Evolutionary conservation across 1,140 invertebrate species (phyloP), one percentile per base, ranked within the genome.

Genomic region (Neodiprion pinetum): DNA sequence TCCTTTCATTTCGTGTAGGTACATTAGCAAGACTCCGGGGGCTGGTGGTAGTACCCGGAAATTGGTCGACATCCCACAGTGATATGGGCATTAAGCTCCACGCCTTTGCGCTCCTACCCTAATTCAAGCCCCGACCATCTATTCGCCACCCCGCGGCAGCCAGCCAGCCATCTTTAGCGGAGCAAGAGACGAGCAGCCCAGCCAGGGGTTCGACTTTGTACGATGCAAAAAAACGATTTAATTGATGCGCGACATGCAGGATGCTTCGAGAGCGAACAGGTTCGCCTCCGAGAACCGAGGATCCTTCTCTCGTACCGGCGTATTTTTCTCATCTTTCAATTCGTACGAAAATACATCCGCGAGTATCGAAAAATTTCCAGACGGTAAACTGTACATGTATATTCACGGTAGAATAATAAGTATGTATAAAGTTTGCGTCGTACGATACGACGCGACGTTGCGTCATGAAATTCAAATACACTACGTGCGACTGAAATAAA

Each of bases 81-180:
- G 53, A 61, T 61, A 61, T 61, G 53, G 53, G 53, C 53, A 61
- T 61, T 61, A 61, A 61, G 53, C 53, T 61, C 53, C 53, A 61
- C 53, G 53, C 53, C 53, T 61, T 61, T 40, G 28, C n/a, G 53
- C 53, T 61, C 53, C 53, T 61, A 61, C 53, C 53, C 7, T 61
- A 61, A 61, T 61, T 61, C 53, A 61, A 61, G 53, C 53, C 53
- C 53, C n/a, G 53, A 61, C 11, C 53, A 11, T 11, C 53, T 61
- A 40, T 61, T n/a, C n/a, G n/a, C n/a, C 53, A 8, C n/a, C 53
- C 53, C 53, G 11, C 5, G 28, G 2, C 28, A 40, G 28, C 5
- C 53, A 8, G 53, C 53, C n/a, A 11, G 53, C 53, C 11, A n/a
- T 11, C 53, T 61, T 61, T 61, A 4, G 2, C 2, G n/a, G 53